Percentiles rank a stretch among this genome's conserved stretches.
phyloP scores from a whole-genome alignment of 2,888 invertebrate species.

The Drosophila histrio region DNA sequence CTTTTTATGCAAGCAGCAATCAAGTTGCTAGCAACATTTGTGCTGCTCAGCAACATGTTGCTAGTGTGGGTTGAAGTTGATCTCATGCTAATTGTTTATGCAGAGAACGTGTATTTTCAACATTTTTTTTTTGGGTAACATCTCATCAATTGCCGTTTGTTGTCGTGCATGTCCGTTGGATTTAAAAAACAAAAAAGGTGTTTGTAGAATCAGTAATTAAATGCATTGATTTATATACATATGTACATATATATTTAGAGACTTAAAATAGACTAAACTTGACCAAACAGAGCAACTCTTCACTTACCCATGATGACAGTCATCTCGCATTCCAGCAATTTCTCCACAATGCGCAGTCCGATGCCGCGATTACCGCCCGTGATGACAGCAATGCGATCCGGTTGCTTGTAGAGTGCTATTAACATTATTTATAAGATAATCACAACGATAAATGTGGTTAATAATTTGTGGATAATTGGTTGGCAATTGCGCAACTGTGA shows the following conservation, averaged over 20 bases:
- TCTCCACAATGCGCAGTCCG: conserved; percentile 90
- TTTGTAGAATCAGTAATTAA: conserved; percentile 52
- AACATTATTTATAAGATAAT: conserved; percentile 22
- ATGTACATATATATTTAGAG: too few relatives aligned
- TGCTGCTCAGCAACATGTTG: conserved; percentile 13
- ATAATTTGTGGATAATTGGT: conserved; percentile 2
- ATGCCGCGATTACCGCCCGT: conserved; percentile 95
- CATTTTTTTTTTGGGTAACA: conserved; percentile 8
- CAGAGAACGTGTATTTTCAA: conserved; percentile 3
- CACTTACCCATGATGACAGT: conserved; percentile 89
- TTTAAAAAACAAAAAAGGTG: conserved; percentile 12
- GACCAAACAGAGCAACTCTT: too few relatives aligned
- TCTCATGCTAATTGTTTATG: neutral
- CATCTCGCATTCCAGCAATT: conserved; percentile 90
- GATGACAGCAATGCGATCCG: conserved; percentile 90
- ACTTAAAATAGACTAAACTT: too few relatives aligned
- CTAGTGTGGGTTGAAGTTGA: conserved; percentile 4
- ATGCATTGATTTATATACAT: conserved; percentile 5
- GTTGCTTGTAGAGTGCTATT: conserved; percentile 87
- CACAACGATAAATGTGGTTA: conserved; percentile 13
- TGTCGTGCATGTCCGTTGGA: conserved; percentile 8
- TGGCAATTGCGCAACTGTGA: conserved; percentile 10
- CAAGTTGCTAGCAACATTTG: conserved; percentile 9
- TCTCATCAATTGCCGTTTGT: neutral
- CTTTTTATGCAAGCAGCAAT: rapidly evolving